These are phyloP conservation scores for Cebidichthys violaceus DNA, from an alignment of 2,113 vertebrate species.

Conservation along the genomic window DNA sequence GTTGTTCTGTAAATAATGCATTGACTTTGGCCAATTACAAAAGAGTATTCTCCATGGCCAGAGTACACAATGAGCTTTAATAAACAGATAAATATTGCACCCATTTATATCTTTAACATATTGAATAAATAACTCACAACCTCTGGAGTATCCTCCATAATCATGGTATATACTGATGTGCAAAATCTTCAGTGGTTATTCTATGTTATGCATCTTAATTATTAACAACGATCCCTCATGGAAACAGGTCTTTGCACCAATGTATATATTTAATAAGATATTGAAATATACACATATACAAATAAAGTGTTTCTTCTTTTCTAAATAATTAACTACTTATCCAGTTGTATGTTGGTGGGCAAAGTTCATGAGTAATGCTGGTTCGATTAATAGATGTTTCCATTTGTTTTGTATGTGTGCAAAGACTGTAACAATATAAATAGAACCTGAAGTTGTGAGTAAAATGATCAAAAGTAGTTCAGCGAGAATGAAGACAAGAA, in stretches of 20 bases:
- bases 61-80: background rate
- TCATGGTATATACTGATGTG: background rate
- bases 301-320: background rate
- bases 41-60: background rate
- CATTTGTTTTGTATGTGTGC: background rate
- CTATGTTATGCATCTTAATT: background rate
- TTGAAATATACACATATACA: background rate
- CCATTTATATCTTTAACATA: background rate
- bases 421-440: background rate
- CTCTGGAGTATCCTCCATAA: background rate
- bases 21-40: background rate
- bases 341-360: background rate
- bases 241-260: background rate
- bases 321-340: background rate
- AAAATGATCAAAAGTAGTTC: background rate
- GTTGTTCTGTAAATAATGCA: slow-evolving; percentile 33
- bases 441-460: background rate
- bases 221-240: background rate
- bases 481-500: background rate
- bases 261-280: background rate
- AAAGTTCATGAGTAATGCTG: background rate
- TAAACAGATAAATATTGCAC: background rate
- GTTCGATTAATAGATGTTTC: background rate
- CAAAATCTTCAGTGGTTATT: background rate
- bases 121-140: background rate